A percentile compares a stretch with the other conserved stretches of the same genome.
Evolutionary conservation across 2,888 invertebrate genomes (phyloP).

Genomic region (Ophonus ardosiacus): DNA sequence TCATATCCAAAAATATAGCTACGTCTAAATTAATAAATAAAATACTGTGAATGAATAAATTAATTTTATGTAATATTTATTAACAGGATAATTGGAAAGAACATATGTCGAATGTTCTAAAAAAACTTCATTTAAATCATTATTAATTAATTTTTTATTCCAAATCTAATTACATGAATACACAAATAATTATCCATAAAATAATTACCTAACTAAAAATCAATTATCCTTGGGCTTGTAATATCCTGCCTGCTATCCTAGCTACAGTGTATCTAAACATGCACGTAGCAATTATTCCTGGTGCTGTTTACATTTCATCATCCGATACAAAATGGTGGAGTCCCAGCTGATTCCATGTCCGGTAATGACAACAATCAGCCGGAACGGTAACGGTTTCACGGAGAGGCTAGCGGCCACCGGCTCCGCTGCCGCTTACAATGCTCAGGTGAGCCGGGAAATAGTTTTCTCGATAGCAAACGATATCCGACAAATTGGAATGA

Average conservation of each 20-base stretch:
- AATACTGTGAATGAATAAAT: neutral
- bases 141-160: neutral
- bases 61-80: neutral
- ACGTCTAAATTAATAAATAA: no score
- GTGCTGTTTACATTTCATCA: constrained; percentile 60
- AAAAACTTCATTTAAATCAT: neutral
- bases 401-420: neutral
- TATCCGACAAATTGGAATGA: neutral
- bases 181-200: constrained; percentile 27
- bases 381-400: constrained; percentile 48
- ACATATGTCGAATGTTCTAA: neutral
- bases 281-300: constrained; percentile 55
- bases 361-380: constrained; percentile 55
- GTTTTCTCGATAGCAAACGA: neutral
- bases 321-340: constrained; percentile 56
- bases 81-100: neutral
- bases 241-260: neutral
- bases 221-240: neutral
- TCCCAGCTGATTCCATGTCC: constrained; percentile 44
- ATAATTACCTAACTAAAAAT: constrained; percentile 34
- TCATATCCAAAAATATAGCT: no score
- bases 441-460: constrained; percentile 25
- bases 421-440: constrained; percentile 3
- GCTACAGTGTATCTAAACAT: constrained; percentile 26
- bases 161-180: neutral